phyloP scores from a whole-genome alignment of 1,140 invertebrate species.

The Helicoverpa zea region DNA sequence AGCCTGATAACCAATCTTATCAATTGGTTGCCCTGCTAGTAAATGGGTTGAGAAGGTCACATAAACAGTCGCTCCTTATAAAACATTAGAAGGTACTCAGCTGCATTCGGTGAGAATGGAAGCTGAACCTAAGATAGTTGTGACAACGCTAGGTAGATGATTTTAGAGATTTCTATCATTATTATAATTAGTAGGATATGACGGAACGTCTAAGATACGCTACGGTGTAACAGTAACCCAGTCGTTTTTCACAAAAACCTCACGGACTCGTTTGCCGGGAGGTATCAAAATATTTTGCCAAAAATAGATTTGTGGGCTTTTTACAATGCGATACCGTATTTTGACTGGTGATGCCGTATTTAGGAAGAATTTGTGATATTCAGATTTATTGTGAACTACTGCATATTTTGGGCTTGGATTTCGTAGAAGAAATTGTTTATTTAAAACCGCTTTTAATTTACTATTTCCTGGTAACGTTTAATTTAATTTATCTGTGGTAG shows the following conservation, averaged over 20 bases:
- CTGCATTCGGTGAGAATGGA: no score
- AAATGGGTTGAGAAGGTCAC: no score
- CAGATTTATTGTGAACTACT: neutral
- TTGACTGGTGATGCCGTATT: conserved; percentile 18
- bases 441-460: neutral
- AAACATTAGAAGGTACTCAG: no score
- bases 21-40: no score
- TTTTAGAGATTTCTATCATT: no score
- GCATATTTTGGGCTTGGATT: neutral
- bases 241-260: conserved; percentile 30
- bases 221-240: conserved; percentile 24
- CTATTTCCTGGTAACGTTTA: no score
- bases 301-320: conserved; percentile 50
- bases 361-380: neutral
- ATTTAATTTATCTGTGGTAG: no score
- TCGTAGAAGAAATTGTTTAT: neutral
- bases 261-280: conserved; percentile 33
- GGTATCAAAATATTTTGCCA: conserved; percentile 50
- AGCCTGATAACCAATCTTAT: no score
- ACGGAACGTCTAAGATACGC: neutral
- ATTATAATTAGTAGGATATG: no score
- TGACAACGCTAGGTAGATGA: no score
- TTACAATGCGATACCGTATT: conserved; percentile 17
- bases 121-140: no score
- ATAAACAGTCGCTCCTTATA: no score